phyloP scores from a whole-genome alignment of 2,797 vertebrate species.

The Staurois parvus region DNA sequence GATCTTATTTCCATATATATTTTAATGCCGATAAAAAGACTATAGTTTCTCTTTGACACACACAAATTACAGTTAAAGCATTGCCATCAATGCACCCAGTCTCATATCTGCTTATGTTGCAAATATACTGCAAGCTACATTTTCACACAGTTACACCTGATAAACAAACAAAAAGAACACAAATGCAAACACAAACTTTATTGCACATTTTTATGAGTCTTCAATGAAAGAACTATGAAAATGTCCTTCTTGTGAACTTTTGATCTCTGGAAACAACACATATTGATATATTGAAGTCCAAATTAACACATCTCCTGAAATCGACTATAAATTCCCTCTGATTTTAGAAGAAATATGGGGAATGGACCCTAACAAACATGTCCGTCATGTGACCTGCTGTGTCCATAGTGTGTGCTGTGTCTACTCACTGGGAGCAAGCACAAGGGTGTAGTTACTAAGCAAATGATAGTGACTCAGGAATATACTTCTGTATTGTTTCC shows the following conservation, averaged over 20 bases:
- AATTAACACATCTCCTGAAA: neutral
- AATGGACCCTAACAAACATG: neutral
- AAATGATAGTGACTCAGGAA: conserved; percentile 41
- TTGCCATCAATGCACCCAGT: neutral
- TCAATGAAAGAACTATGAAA: neutral
- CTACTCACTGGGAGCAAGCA: neutral
- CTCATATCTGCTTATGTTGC: too few species aligned
- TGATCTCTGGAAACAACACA: neutral
- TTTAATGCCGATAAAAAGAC: too few species aligned
- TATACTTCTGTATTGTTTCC: conserved; percentile 5
- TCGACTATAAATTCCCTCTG: neutral
- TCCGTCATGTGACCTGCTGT: conserved; percentile 11
- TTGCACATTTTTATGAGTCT: neutral
- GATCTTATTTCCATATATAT: too few species aligned
- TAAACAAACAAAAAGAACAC: neutral
- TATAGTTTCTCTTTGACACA: too few species aligned
- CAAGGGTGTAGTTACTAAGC: conserved; percentile 38
- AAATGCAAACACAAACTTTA: neutral
- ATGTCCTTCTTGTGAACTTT: neutral
- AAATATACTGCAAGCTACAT: too few species aligned
- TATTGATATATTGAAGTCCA: neutral
- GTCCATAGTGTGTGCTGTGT: neutral
- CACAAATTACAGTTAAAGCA: neutral
- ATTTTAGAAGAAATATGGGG: neutral
- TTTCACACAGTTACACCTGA: neutral